phyloP scores from a whole-genome alignment of 2,113 vertebrate genomes.

The Nyctereutes procyonoides region DNA sequence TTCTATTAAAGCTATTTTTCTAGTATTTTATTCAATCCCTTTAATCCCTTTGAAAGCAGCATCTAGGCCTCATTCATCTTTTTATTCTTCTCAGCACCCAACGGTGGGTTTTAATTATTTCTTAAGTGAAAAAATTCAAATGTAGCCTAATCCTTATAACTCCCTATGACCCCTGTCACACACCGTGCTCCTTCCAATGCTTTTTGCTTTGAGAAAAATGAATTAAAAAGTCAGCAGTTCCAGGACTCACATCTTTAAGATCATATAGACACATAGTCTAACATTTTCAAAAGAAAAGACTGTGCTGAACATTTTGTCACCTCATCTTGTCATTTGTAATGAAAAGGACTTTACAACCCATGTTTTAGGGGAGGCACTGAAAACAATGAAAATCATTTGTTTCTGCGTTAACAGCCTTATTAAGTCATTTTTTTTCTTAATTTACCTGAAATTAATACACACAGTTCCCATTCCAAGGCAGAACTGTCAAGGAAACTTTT shows the following conservation, averaged over 20 bases:
- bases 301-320: background rate
- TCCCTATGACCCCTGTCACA: background rate
- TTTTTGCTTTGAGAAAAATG: slow-evolving; percentile 32
- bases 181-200: slow-evolving; percentile 16
- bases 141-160: slow-evolving; percentile 55
- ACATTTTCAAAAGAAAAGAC: slow-evolving; percentile 26
- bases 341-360: background rate
- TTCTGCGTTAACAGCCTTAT: background rate
- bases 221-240: slow-evolving; percentile 6
- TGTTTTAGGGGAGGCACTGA: background rate
- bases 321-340: slow-evolving; percentile 34
- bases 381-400: background rate
- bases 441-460: slow-evolving; percentile 29
- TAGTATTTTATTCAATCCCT: slow-evolving; percentile 43
- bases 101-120: slow-evolving; percentile 70
- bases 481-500: background rate
- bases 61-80: slow-evolving; percentile 60
- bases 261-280: background rate
- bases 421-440: background rate
- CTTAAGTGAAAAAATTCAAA: slow-evolving; percentile 77
- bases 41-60: slow-evolving; percentile 65
- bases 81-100: slow-evolving; percentile 61
- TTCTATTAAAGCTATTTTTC: slow-evolving; percentile 64
- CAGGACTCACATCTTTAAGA: slow-evolving; percentile 2
- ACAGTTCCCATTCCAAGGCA: background rate